phyloP scores from a whole-genome alignment of 2,113 vertebrate genomes.

The Osmerus mordax region DNA sequence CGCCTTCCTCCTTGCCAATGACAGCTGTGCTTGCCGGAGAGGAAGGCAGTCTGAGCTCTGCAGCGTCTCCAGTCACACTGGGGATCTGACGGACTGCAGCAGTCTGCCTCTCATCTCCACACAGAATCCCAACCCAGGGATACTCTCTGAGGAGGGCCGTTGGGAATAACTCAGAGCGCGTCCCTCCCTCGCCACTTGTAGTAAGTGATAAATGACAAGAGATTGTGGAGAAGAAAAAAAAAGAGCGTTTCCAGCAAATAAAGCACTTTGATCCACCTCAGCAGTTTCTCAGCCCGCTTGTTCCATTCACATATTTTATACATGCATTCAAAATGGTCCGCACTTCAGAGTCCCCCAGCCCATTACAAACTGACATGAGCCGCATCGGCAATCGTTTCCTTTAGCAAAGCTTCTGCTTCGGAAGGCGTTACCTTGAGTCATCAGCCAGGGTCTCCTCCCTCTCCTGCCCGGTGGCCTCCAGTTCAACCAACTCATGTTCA shows the following conservation, averaged over 20 bases:
- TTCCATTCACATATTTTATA: not conserved
- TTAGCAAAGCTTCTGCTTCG: not conserved
- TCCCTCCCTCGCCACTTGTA: conserved; percentile 14
- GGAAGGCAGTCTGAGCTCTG: conserved; percentile 48
- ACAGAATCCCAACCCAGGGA: conserved; percentile 24
- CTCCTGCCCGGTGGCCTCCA: conserved; percentile 51
- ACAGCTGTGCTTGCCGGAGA: conserved; percentile 21
- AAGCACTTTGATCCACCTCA: not conserved
- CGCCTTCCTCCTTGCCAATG: conserved; percentile 43
- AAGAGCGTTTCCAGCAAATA: not conserved
- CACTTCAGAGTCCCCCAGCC: not conserved
- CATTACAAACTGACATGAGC: not conserved
- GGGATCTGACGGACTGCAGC: conserved; percentile 52
- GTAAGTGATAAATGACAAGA: conserved; percentile 1
- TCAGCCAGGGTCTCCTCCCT: conserved; percentile 39
- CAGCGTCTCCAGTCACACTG: conserved; percentile 54
- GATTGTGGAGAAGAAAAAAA: not conserved
- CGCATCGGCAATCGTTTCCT: not conserved
- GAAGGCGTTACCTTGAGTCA: conserved; percentile 57
- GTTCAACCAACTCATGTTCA: conserved; percentile 36
- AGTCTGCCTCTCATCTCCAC: conserved; percentile 12
- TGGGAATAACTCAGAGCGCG: conserved; percentile 24
- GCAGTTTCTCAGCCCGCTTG: not conserved
- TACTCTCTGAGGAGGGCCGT: conserved; percentile 21
- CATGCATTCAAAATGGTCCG: not conserved